A percentile compares a stretch with the other conserved stretches of the same genome.
Conservation (phyloP, 2,113 vertebrate genomes). For the Pyrgilauda ruficollis region DNA sequence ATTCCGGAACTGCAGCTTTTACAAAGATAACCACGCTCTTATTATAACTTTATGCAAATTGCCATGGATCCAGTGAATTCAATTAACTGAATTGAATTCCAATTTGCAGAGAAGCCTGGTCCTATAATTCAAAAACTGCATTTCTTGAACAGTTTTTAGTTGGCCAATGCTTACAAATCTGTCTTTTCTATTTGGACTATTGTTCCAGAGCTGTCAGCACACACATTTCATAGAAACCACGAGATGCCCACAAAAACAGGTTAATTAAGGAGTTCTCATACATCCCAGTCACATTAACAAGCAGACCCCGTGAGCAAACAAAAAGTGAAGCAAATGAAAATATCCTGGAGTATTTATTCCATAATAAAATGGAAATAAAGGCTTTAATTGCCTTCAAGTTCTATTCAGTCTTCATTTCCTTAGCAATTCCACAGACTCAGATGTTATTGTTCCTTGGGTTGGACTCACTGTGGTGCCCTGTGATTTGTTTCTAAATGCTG, state of each 20-base stretch:
- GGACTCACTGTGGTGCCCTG: not conserved
- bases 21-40: not conserved
- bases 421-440: not conserved
- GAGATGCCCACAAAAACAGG: conserved; percentile 48
- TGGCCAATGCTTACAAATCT: not conserved
- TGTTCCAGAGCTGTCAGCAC: conserved; percentile 1
- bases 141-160: not conserved
- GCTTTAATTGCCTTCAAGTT: conserved; percentile 58
- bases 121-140: conserved; percentile 27
- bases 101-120: conserved; percentile 7
- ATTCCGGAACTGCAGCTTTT: not conserved
- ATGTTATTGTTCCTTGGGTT: not conserved
- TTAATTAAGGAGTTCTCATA: conserved; percentile 59
- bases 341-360: conserved; percentile 32
- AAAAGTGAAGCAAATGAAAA: conserved; percentile 50
- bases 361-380: conserved; percentile 47
- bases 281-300: conserved; percentile 26
- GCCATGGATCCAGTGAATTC: conserved; percentile 31
- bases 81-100: conserved; percentile 46
- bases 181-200: conserved; percentile 31
- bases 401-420: conserved; percentile 16
- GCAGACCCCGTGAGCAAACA: not conserved
- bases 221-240: not conserved
- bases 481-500: conserved; percentile 8
- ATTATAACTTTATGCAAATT: conserved; percentile 52